phyloP scores from a whole-genome alignment of 2,797 vertebrate species.

The Falco novaeseelandiae region DNA sequence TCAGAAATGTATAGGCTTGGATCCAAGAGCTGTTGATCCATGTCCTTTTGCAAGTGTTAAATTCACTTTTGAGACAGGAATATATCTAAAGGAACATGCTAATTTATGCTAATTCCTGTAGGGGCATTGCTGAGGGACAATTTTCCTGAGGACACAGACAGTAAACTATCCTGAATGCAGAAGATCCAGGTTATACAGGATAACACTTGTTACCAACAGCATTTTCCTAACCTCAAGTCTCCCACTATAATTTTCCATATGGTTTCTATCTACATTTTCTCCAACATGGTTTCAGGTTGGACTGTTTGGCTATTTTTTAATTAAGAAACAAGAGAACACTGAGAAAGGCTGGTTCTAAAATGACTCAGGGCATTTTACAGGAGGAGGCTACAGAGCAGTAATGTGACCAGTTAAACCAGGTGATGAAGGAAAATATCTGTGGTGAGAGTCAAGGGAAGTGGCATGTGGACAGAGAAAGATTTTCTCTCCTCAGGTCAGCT shows the following conservation, averaged over 20 bases:
- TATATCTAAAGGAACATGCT: neutral
- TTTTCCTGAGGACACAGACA: neutral
- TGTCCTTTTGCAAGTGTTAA: neutral
- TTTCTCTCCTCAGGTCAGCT: neutral
- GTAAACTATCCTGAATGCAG: neutral
- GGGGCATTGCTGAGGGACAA: neutral
- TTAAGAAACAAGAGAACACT: neutral
- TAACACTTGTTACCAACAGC: neutral
- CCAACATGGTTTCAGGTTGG: neutral
- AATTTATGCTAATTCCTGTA: neutral
- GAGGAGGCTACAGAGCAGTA: neutral
- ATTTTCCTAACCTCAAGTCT: neutral
- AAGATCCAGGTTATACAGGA: neutral
- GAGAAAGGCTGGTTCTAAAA: neutral
- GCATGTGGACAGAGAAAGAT: neutral
- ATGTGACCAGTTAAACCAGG: neutral
- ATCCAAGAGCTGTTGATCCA: neutral
- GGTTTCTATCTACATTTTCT: neutral
- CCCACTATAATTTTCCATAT: neutral
- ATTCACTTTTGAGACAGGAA: neutral
- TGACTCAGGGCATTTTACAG: neutral
- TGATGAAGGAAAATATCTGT: neutral
- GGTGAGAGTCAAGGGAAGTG: neutral
- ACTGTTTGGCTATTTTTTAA: neutral
- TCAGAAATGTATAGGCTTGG: neutral